These are phyloP conservation scores for Leptinotarsa texana DNA, from an alignment of 1,140 invertebrate species.

Conservation along the genomic window DNA sequence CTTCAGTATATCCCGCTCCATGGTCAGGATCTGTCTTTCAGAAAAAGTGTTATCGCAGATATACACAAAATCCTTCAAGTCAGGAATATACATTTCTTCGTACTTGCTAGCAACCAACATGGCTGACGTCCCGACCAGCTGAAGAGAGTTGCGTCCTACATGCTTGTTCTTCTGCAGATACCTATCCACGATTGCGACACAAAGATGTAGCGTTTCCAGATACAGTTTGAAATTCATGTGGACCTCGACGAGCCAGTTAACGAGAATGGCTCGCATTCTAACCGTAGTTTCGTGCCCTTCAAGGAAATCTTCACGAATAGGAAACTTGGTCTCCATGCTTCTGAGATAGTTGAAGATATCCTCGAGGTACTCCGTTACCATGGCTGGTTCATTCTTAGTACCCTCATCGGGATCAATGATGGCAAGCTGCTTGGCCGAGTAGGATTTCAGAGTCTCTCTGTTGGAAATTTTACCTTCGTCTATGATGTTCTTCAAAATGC, in stretches of 20 bases:
- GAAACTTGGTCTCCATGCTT: conserved; percentile 69
- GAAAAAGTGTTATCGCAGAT: conserved; percentile 80
- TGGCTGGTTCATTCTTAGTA: conserved; percentile 73
- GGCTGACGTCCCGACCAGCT: conserved; percentile 88
- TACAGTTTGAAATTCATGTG: conserved; percentile 84
- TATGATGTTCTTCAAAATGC: conserved; percentile 16
- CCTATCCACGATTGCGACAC: conserved; percentile 86
- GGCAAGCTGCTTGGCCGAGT: conserved; percentile 33
- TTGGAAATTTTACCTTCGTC: background rate
- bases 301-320: conserved; percentile 67
- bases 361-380: conserved; percentile 81
- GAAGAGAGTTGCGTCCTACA: conserved; percentile 69
- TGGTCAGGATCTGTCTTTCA: conserved; percentile 55
- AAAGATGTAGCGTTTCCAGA: conserved; percentile 90
- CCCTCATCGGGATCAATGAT: conserved; percentile 64
- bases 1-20: conserved; percentile 81
- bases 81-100: conserved; percentile 91
- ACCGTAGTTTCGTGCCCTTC: conserved; percentile 70
- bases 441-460: conserved; percentile 26
- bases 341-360: conserved; percentile 84
- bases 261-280: conserved; percentile 84
- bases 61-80: conserved; percentile 87
- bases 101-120: conserved; percentile 94
- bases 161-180: conserved; percentile 75
- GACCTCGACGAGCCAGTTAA: conserved; percentile 95